Percentiles rank a stretch among this genome's conserved stretches.
phyloP scores from a whole-genome alignment of 2,888 invertebrate genomes.

The Monochamus alternatus region DNA sequence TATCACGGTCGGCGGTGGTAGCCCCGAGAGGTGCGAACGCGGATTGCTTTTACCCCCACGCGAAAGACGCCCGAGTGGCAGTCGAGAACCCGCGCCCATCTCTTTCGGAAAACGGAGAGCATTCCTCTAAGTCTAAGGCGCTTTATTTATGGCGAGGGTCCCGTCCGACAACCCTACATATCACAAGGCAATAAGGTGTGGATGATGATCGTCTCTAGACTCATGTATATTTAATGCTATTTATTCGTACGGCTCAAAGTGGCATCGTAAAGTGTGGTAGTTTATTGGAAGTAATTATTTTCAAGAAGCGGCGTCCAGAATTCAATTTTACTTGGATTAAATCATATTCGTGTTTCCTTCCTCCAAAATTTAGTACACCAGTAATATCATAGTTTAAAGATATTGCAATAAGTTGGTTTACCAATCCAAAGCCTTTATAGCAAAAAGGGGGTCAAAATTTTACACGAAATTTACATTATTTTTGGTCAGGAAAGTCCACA shows the following conservation, averaged over 20 bases:
- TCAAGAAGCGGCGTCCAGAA: not conserved
- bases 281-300: constrained; percentile 15
- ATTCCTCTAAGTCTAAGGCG: constrained; percentile 27
- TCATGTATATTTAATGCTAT: constrained; percentile 28
- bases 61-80: constrained; percentile 50
- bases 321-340: not conserved
- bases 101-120: constrained; percentile 44
- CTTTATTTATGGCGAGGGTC: constrained; percentile 41
- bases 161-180: constrained; percentile 32
- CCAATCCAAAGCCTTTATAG: too few species aligned
- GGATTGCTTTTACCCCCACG: constrained; percentile 52
- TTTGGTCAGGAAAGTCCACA: too few species aligned
- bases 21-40: constrained; percentile 54
- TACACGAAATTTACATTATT: too few species aligned
- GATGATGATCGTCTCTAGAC: constrained; percentile 29
- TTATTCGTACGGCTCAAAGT: constrained; percentile 18
- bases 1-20: constrained; percentile 49
- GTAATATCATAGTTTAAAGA: too few species aligned
- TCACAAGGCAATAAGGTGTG: constrained; percentile 33
- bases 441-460: too few species aligned
- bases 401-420: too few species aligned
- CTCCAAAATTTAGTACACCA: too few species aligned
- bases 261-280: constrained; percentile 12
- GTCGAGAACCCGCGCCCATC: constrained; percentile 52
- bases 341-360: too few species aligned